Percentiles rank a stretch among this genome's conserved stretches.
Conservation (phyloP, 1,140 invertebrate genomes). For the Drosophila nasuta region DNA sequence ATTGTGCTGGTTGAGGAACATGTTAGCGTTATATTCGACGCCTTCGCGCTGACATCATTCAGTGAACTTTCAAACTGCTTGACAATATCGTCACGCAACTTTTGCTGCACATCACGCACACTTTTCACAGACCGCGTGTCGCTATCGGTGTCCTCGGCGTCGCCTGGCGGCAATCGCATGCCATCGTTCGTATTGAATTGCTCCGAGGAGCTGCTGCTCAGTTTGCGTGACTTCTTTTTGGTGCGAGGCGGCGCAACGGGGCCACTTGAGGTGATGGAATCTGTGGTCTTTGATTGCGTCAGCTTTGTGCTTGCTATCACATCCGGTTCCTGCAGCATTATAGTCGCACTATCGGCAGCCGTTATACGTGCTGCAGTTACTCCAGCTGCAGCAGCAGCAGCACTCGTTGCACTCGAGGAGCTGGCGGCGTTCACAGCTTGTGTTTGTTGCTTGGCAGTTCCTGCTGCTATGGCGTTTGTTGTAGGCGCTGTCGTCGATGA, state of each 20-base stretch:
- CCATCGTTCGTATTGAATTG: conserved; percentile 73
- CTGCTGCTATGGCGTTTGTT: conserved; percentile 35
- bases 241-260: conserved; percentile 93
- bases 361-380: conserved; percentile 13
- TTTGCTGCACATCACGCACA: conserved; percentile 79
- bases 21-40: conserved; percentile 60
- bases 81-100: conserved; percentile 73
- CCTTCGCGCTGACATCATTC: conserved; percentile 64
- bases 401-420: not conserved
- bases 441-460: conserved; percentile 56
- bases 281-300: conserved; percentile 85
- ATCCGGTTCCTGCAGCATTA: conserved; percentile 92
- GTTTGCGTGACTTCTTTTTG: conserved; percentile 90
- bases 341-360: conserved; percentile 34
- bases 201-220: conserved; percentile 85
- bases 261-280: conserved; percentile 80
- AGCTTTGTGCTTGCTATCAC: conserved; percentile 96
- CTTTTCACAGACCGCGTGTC: conserved; percentile 82
- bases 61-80: conserved; percentile 79
- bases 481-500: conserved; percentile 29
- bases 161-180: conserved; percentile 60
- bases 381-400: not conserved
- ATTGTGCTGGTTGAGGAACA: conserved; percentile 75
- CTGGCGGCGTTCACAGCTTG: conserved; percentile 15
- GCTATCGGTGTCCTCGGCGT: conserved; percentile 77